Evolutionary conservation across 2,797 vertebrate genomes (phyloP).

Genomic region (Microchirus variegatus): DNA sequence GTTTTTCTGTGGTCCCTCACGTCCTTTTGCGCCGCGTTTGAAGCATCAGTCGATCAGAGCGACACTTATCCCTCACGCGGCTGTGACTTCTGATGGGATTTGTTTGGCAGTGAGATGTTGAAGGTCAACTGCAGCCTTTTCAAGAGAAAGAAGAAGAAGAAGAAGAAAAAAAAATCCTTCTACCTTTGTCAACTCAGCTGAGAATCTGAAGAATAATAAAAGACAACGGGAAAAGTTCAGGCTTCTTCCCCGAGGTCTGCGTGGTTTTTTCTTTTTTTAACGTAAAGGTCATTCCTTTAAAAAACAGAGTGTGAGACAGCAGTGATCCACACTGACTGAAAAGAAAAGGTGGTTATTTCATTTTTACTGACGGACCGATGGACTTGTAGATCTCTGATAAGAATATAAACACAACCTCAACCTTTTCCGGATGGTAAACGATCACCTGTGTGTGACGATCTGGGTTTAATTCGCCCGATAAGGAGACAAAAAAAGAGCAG

Average conservation of each 20-base stretch:
- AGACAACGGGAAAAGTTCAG: slow-evolving; percentile 21
- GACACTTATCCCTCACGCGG: slow-evolving; percentile 22
- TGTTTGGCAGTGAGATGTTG: slow-evolving; percentile 10
- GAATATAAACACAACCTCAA: not conserved
- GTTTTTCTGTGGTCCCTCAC: too few species aligned
- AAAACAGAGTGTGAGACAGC: slow-evolving; percentile 27
- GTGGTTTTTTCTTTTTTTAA: slow-evolving; percentile 10
- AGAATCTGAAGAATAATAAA: slow-evolving; percentile 23
- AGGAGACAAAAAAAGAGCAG: not conserved
- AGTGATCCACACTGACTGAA: not conserved
- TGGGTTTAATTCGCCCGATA: slow-evolving; percentile 21
- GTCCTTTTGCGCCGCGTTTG: slow-evolving; percentile 13
- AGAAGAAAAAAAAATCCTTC: slow-evolving; percentile 6
- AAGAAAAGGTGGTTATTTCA: slow-evolving; percentile 3
- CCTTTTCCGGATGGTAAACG: slow-evolving; percentile 1
- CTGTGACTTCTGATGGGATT: slow-evolving; percentile 34
- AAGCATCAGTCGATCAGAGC: slow-evolving; percentile 38
- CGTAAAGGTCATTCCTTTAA: slow-evolving; percentile 56
- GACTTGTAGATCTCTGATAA: not conserved
- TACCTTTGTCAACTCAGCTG: slow-evolving; percentile 5
- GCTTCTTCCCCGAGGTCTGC: slow-evolving; percentile 22
- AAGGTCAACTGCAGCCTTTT: slow-evolving; percentile 36
- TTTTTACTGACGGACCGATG: not conserved
- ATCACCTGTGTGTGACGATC: slow-evolving; percentile 9
- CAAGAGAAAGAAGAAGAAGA: slow-evolving; percentile 1